Evolutionary conservation across 2,113 vertebrate species (phyloP).

Genomic region (Sigmodon hispidus): DNA sequence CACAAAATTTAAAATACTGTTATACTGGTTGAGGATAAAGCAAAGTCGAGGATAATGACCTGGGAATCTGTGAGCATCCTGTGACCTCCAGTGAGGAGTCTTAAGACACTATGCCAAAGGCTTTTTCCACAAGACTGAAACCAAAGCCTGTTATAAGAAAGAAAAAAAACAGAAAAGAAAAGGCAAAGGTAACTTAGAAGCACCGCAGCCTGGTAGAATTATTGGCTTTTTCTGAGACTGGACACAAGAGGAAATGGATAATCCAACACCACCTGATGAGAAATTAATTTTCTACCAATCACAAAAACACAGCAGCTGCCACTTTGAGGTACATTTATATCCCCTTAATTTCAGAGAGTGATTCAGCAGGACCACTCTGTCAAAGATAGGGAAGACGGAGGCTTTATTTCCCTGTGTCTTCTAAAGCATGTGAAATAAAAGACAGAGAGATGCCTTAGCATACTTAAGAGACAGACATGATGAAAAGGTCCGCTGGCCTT

Average conservation of each 20-base stretch:
- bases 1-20: background rate
- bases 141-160: background rate
- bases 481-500: background rate
- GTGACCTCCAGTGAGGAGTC: background rate
- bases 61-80: background rate
- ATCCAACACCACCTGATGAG: slow-evolving; percentile 58
- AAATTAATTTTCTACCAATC: slow-evolving; percentile 82
- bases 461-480: background rate
- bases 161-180: background rate
- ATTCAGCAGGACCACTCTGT: background rate
- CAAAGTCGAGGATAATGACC: background rate
- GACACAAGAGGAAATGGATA: slow-evolving; percentile 71
- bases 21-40: background rate
- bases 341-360: slow-evolving; percentile 64
- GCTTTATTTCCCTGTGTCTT: background rate
- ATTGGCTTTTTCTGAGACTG: slow-evolving; percentile 67
- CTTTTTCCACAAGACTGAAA: background rate
- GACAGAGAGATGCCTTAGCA: background rate
- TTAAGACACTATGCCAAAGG: background rate
- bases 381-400: slow-evolving; percentile 7
- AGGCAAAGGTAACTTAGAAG: slow-evolving; percentile 70
- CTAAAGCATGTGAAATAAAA: background rate
- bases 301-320: slow-evolving; percentile 78
- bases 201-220: slow-evolving; percentile 68
- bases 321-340: slow-evolving; percentile 75